Percentiles rank a stretch among this genome's conserved stretches.
phyloP scores from a whole-genome alignment of 2,113 vertebrate species.

The Salvelinus fontinalis region DNA sequence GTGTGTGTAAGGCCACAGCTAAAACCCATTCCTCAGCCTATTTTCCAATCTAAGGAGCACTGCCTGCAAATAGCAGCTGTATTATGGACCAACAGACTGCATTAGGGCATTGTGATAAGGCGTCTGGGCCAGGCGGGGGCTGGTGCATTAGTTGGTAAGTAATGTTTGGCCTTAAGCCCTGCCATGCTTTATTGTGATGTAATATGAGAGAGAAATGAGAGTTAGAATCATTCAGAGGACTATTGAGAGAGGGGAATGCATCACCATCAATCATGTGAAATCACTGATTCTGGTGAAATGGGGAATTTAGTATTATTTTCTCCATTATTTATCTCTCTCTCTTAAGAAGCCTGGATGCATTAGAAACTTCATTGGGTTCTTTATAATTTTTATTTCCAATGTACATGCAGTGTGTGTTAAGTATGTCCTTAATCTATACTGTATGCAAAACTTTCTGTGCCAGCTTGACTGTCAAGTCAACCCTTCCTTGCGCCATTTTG shows the following conservation, averaged over 20 bases:
- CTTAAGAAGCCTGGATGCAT: no score
- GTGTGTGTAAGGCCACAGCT: slow-evolving; percentile 8
- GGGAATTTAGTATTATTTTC: slow-evolving; percentile 45
- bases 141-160: slow-evolving; percentile 57
- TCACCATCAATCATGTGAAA: slow-evolving; percentile 49
- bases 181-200: slow-evolving; percentile 45
- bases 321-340: background rate
- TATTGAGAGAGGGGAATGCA: slow-evolving; percentile 45
- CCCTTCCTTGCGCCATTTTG: no score
- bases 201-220: slow-evolving; percentile 60
- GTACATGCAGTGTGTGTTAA: no score
- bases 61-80: slow-evolving; percentile 42
- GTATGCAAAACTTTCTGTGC: no score
- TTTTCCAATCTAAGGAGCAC: slow-evolving; percentile 48
- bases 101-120: slow-evolving; percentile 36
- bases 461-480: no score
- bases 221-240: slow-evolving; percentile 47
- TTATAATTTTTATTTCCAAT: no score
- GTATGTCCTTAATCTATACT: no score
- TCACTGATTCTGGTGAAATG: slow-evolving; percentile 51
- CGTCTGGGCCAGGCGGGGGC: slow-evolving; percentile 12
- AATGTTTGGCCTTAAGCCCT: slow-evolving; percentile 46
- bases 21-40: slow-evolving; percentile 28
- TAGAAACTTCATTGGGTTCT: no score
- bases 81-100: slow-evolving; percentile 47